Conservation (phyloP, 2,888 invertebrate species). For the Lutraria lutraria region DNA sequence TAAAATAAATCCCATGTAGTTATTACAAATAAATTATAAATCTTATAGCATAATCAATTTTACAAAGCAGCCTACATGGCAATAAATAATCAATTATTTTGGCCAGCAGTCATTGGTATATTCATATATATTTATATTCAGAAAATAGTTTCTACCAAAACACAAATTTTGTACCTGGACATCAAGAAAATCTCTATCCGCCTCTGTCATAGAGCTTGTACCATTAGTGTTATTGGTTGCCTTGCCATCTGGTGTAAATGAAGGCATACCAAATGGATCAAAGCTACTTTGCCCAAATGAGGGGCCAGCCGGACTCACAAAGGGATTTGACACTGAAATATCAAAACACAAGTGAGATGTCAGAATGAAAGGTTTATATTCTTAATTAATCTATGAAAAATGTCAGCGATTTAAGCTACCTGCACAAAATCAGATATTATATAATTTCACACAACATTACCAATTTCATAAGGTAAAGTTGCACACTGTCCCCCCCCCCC, state of each 20-base stretch:
- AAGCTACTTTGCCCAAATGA: slow-evolving; percentile 43
- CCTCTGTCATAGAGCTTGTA: slow-evolving; percentile 89
- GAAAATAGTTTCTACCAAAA: not conserved
- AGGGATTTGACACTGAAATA: slow-evolving; percentile 65
- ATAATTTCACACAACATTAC: too few relatives aligned
- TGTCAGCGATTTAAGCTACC: too few relatives aligned
- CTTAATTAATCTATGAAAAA: too few relatives aligned
- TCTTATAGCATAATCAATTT: too few relatives aligned
- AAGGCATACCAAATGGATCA: slow-evolving; percentile 95
- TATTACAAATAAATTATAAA: too few relatives aligned
- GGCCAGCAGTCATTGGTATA: too few relatives aligned
- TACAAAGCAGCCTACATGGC: too few relatives aligned
- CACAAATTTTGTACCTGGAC: slow-evolving; percentile 91
- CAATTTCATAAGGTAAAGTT: too few relatives aligned
- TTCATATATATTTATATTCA: not conserved
- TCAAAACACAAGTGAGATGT: not conserved
- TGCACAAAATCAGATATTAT: too few relatives aligned
- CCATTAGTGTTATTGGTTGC: not conserved
- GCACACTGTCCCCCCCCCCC: slow-evolving; percentile 31
- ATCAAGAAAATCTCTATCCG: slow-evolving; percentile 94
- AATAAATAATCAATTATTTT: too few relatives aligned
- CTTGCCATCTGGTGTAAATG: slow-evolving; percentile 88
- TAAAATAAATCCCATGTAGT: too few relatives aligned
- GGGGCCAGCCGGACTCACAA: slow-evolving; percentile 49
- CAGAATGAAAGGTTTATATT: too few relatives aligned